Percentiles rank a stretch among this genome's conserved stretches.
phyloP scores from a whole-genome alignment of 2,797 vertebrate genomes.

The Esox lucius region DNA sequence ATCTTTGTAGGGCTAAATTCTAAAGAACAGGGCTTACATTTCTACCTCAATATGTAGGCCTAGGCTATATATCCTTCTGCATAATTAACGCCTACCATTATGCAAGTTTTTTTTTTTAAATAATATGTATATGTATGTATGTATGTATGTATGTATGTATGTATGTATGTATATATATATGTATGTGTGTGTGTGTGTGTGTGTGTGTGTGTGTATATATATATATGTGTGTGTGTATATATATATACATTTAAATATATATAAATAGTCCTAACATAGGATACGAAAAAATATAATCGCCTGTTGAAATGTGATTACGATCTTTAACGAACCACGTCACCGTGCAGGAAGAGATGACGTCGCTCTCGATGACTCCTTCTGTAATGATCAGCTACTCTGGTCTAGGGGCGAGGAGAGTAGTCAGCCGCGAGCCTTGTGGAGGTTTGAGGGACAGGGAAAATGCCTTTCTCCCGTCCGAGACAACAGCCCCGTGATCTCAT shows the following conservation, averaged over 20 bases:
- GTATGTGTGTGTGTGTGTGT: too few relatives aligned
- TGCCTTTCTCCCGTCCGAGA: conserved; percentile 69
- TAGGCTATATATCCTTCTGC: not conserved
- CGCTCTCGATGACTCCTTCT: conserved; percentile 14
- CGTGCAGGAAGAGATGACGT: conserved; percentile 10
- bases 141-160: too few relatives aligned
- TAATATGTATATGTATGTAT: too few relatives aligned
- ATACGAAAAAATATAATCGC: not conserved
- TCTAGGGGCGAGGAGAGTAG: conserved; percentile 45
- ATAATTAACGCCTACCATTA: not conserved
- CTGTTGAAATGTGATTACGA: conserved; percentile 10
- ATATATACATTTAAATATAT: too few relatives aligned
- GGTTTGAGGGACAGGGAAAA: conserved; percentile 58
- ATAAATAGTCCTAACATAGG: not conserved
- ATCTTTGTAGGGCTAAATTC: too few relatives aligned
- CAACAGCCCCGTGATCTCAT: conserved; percentile 77
- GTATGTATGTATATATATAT: too few relatives aligned
- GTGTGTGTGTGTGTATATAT: too few relatives aligned
- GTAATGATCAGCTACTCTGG: conserved; percentile 48
- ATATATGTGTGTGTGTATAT: too few relatives aligned
- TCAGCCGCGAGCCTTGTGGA: conserved; percentile 8
- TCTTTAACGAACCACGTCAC: conserved; percentile 50
- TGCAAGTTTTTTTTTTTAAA: not conserved
- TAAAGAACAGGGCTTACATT: not conserved
- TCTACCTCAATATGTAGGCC: not conserved